Evolutionary conservation across 2,113 vertebrate genomes (phyloP), one percentile per base, ranked within the genome.

Genomic region (Mesoclemmys tuberculata): DNA sequence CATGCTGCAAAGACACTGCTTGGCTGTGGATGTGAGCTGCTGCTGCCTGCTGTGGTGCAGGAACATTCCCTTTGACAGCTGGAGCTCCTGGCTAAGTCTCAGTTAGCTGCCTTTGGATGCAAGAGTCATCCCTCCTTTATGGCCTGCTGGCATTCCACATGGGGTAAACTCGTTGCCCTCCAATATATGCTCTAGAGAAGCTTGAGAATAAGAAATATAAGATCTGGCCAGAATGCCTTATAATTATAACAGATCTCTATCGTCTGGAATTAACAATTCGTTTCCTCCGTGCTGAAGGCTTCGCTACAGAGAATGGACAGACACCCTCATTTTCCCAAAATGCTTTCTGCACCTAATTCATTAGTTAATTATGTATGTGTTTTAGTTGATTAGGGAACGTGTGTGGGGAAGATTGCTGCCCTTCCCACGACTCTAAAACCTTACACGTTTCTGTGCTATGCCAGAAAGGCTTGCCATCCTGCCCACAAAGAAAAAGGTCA

Each of bases 401-500:
- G 1, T 49, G 88, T 12, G 9, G 6, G 71, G 58, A 79, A 93
- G 16, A 55, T 16, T 21, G 5, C 2, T 6, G 29, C 13, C 85
- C 6, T 6, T 80, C 24, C 68, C 12, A 5, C 35, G 35, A 6
- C 3, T 7, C 31, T 96, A 82, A 95, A 61, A 10, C 21, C 61
- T n/a, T 8, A 80, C 44, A 89, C 9, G 82, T 46, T 92, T 87
- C 5, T 49, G 52, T 74, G 9, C 82, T 85, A 92, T 90, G 87
- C 41, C 80, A 97, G 95, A 94, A 96, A 93, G 87, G 19, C 64
- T 85, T 93, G 85, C 13, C 7, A 79, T 64, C 5, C 80, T 52
- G 1, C 61, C 68, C 5, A 38, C 44, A 10, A 81, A 88, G 61
- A 92, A 89, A 82, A 77, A 29, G 83, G 85, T 88, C 83, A 9